Base-by-base conservation (phyloP, 2,797 vertebrate genomes). In the Sebastes taczanowskii region DNA sequence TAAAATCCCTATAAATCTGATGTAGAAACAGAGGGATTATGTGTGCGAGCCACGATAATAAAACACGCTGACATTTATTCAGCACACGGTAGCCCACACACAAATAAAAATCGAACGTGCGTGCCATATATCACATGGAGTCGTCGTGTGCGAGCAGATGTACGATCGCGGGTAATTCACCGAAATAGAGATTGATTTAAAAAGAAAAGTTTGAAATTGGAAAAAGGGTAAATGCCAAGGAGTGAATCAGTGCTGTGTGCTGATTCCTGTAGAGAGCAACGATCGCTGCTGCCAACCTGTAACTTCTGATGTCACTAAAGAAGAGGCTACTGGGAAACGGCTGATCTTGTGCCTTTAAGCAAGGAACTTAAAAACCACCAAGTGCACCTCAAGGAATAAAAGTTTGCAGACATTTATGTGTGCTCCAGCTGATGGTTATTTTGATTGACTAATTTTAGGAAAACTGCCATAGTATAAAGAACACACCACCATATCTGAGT, bases 41-140 rank as follows among this genome's bases (percentile, higher is more conserved):
- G 58, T 16, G 20, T 42, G 71, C 4, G 1, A 74, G 62, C 22
- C 8, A 11, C 2, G 11, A 55, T 58, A 78, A 86, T 86, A 81
- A 89, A 87, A 81, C 87, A 91, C 22, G 25, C 53, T 42, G 78
- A 87, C 81, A 81, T 88, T 82, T 79, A 84, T 80, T 74, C 77
- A 71, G 75, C 71, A 64, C 42, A 52, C 20, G 11, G 49, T 6
- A 58, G 78, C 83, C 74, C 81, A 82, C 80, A 81, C 82, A 82
- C 74, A 80, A 10, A 81, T 52, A 77, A 62, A 72, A 74, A 73
- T 32, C 6, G 0, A 66, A 55, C 1, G 11, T 38, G 34, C 5
- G 2, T 1, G 11, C 49, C 29, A 53, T 82, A 73, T 2, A 71
- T 88, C 78, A 83, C 59, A 62, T 1, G 38, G 56, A 77, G 78